Percentiles rank a stretch among this genome's conserved stretches.
These are phyloP conservation scores for Drosophila ezoana DNA, from an alignment of 2,888 invertebrate species.

Conservation along the genomic window DNA sequence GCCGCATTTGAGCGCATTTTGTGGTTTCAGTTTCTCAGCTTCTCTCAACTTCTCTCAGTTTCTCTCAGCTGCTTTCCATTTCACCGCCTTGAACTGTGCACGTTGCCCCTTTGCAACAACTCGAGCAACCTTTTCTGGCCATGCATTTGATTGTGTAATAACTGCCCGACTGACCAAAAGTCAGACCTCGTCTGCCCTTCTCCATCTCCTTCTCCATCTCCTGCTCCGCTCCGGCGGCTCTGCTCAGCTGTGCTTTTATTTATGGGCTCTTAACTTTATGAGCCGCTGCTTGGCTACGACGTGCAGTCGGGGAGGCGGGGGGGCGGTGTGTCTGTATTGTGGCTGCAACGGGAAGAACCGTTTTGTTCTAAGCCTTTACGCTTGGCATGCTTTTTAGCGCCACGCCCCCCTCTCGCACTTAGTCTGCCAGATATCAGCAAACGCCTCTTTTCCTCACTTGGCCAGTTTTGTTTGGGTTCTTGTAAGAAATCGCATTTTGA, in stretches of 20 bases:
- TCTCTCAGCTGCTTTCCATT: slow-evolving; percentile 43
- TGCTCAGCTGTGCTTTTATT: background rate
- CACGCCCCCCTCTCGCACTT: background rate
- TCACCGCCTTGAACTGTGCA: slow-evolving; percentile 61
- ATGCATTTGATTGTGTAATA: slow-evolving; percentile 29
- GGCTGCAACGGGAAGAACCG: slow-evolving; percentile 34
- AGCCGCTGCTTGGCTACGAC: slow-evolving; percentile 12
- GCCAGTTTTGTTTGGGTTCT: background rate
- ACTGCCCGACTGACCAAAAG: slow-evolving; percentile 32
- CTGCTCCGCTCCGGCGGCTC: background rate
- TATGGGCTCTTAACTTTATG: slow-evolving; percentile 42
- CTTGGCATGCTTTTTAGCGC: slow-evolving; percentile 27
- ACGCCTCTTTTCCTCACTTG: background rate
- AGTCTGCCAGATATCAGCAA: too few relatives aligned
- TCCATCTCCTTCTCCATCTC: background rate
- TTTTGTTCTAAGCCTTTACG: slow-evolving; percentile 45
- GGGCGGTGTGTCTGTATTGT: background rate
- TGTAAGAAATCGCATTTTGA: slow-evolving; percentile 8
- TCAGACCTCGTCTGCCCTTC: background rate
- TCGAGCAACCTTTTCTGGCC: slow-evolving; percentile 17
- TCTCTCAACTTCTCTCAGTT: too few relatives aligned
- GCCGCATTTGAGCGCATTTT: slow-evolving; percentile 37
- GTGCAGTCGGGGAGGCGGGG: background rate
- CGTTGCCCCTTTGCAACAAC: slow-evolving; percentile 49
- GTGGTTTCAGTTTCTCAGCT: background rate